Evolutionary conservation across 2,113 vertebrate genomes (phyloP).

Genomic region (Pholis gunnellus): DNA sequence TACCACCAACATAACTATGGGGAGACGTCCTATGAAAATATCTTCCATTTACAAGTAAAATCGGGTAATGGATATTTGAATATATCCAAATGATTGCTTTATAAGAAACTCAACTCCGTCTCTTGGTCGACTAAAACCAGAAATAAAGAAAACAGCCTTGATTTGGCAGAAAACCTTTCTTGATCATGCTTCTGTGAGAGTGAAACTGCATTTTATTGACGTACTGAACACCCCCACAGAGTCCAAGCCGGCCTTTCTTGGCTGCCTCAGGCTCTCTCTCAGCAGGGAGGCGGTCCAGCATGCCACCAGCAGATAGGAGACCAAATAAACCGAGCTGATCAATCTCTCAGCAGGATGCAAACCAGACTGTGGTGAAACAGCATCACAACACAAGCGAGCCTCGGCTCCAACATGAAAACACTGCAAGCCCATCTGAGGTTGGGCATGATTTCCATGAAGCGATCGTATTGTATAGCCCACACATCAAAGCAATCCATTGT

Average conservation of each 20-base stretch:
- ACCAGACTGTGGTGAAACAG: not conserved
- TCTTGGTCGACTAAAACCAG: not conserved
- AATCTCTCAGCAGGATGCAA: conserved; percentile 17
- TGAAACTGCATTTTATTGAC: conserved; percentile 1
- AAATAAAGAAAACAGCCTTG: not conserved
- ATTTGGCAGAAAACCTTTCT: not conserved
- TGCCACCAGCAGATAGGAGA: conserved; percentile 12
- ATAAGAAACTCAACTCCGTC: not conserved
- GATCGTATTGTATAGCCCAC: not conserved
- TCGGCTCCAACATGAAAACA: conserved; percentile 4
- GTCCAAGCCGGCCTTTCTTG: not conserved
- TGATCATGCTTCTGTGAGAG: not conserved
- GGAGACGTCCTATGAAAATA: not conserved
- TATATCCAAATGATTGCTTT: conserved; percentile 37
- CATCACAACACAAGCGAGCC: conserved; percentile 10
- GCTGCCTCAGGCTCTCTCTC: not conserved
- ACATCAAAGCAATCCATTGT: conserved; percentile 16
- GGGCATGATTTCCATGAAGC: not conserved
- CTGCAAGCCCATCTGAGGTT: not conserved
- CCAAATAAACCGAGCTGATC: conserved; percentile 7
- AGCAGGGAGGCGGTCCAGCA: not conserved
- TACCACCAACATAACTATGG: not conserved
- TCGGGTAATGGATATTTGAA: conserved; percentile 26
- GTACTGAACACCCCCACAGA: not conserved
- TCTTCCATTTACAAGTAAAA: conserved; percentile 38